Base-by-base conservation (phyloP, 2,888 invertebrate species). In the Eledone cirrhosa region DNA sequence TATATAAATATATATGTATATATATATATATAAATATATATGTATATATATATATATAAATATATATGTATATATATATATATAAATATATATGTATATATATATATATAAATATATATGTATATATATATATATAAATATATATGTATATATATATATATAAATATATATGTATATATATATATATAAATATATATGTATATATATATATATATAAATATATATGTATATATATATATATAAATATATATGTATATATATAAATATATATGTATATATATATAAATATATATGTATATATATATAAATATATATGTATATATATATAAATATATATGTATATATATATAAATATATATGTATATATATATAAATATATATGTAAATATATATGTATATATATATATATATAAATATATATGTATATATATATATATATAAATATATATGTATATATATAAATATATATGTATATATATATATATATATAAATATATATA, bases 61-160 rank as follows among this genome's bases (percentile, higher is more conserved):
- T 33, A 33, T 33, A 69, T 31, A 13, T 22, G n/a, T 22, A 22
- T n/a, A 33, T 69, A 69, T n/a, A 69, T 69, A 27, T 33, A 33
- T 69, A 3, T 14, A 27, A 11, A 11, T 69, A 41, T 69, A 31
- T 69, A 31, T 33, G 41, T 69, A n/a, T 69, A 33, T 33, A n/a
- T 69, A 69, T 69, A 69, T 69, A 69, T 69, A 69, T 41, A 69
- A 31, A 31, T 31, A 69, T 69, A 69, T 33, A n/a, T 69, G 31
- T 27, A 69, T 33, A n/a, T 69, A 69, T 29, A 41, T 27, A 33
- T 27, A 69, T 27, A 69, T 69, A 69, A 31, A 22, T 31, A 33
- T 33, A 31, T 69, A 31, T 69, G 69, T 69, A 69, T n/a, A 69
- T 22, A 41, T n/a, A n/a, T 33, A n/a, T 33, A 33, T 19, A 27